These are phyloP conservation scores for Frieseomelitta varia DNA, from an alignment of 1,140 invertebrate species.

Conservation along the genomic window DNA sequence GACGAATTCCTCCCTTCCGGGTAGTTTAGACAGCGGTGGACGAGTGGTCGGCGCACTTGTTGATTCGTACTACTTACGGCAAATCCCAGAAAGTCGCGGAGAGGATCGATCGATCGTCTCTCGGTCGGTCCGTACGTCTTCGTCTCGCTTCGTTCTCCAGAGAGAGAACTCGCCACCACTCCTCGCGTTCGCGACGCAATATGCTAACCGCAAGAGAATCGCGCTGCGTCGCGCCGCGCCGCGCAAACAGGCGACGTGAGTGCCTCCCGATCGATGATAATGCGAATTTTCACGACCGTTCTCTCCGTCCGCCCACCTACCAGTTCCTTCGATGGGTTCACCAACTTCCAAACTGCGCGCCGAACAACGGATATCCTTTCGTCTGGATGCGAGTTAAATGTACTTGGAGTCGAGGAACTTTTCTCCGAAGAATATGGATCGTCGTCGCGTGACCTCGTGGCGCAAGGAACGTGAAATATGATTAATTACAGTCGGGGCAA, in stretches of 20 bases:
- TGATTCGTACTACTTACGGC: constrained; percentile 42
- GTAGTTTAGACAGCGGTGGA: constrained; percentile 14
- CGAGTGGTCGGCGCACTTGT: constrained; percentile 47
- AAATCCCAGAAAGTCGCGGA: constrained; percentile 12
- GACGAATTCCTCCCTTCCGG: constrained; percentile 26
- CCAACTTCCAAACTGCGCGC: neutral
- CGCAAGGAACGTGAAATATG: neutral
- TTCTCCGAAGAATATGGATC: neutral
- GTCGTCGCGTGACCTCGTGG: neutral
- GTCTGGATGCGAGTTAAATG: constrained; percentile 1
- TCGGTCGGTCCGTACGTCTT: neutral
- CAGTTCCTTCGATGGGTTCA: constrained; percentile 9
- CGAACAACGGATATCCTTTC: neutral
- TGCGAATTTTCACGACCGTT: constrained; percentile 17
- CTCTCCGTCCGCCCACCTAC: neutral
- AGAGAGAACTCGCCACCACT: neutral
- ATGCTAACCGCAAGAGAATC: neutral
- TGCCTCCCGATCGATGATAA: constrained; percentile 34
- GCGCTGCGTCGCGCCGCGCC: neutral
- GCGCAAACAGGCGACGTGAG: constrained; percentile 27
- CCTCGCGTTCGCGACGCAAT: constrained; percentile 16
- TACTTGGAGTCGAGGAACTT: neutral
- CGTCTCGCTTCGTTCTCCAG: neutral
- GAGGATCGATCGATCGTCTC: constrained; percentile 49
- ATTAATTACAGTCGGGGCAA: neutral